Conservation (phyloP, 2,113 vertebrate genomes). For the Actenoides lindsayi region DNA sequence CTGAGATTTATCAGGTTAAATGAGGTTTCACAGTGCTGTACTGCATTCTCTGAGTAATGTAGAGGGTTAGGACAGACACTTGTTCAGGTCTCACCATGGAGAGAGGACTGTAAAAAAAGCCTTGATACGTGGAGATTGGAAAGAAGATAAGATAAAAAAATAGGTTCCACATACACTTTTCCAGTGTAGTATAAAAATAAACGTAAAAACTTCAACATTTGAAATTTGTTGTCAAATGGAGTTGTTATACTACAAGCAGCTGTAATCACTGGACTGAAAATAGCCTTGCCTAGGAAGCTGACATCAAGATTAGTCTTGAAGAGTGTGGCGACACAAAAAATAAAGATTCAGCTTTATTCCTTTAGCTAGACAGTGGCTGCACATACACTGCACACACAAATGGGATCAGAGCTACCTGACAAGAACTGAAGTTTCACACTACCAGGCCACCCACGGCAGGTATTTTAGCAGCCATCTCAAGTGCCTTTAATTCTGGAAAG, state of each 20-base stretch:
- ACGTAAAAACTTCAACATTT: background rate
- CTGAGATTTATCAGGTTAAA: slow-evolving; percentile 42
- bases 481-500: background rate
- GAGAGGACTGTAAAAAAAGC: background rate
- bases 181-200: background rate
- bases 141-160: background rate
- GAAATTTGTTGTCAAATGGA: background rate
- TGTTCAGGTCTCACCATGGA: background rate
- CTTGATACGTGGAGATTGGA: background rate
- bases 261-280: background rate
- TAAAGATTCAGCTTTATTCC: background rate
- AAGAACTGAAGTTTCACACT: background rate
- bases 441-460: background rate
- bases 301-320: background rate
- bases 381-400: background rate
- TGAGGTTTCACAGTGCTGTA: background rate
- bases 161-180: background rate
- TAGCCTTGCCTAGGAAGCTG: background rate
- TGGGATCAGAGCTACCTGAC: background rate
- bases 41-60: background rate
- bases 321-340: background rate
- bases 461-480: background rate
- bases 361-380: background rate
- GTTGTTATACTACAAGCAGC: background rate
- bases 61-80: background rate